Base-by-base conservation (phyloP, 2,113 vertebrate species). In the Calidris pugnax region DNA sequence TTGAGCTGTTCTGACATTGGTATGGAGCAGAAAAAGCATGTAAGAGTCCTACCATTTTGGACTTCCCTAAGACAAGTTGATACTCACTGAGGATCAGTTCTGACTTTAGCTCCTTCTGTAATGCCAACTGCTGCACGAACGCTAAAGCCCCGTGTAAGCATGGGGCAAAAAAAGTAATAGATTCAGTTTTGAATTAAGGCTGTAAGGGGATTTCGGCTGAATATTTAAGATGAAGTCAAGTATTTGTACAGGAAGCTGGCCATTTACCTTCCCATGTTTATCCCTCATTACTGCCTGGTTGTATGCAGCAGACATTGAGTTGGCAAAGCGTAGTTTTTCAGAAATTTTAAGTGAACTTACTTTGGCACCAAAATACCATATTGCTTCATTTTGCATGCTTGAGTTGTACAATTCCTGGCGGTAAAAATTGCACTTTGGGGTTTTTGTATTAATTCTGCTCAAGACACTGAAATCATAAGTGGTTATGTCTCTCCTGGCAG, bases 371-470 rank as follows among this genome's bases (percentile, higher is more conserved):
- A 76, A 90, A 85, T 75, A 77, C 57, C 43, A 50, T 80, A 83
- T 95, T 97, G 82, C 90, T 97, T 97, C 93, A 96, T 96, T 96
- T 93, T 85, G 85, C 91, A 96, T 81, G 93, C 90, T 87, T 83
- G 66, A 95, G 18, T 59, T 93, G 60, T 85, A 92, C 85, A 94
- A 21, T 95, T 97, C 87, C 95, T 97, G 96, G 93, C 6, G 24
- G 73, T 72, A 90, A 92, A 95, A 96, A 66, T 37, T 85, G 55
- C 51, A 27, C 85, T 85, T 87, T 64, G 12, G 20, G 37, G 2
- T 12, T 94, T 96, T 87, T 62, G 7, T 24, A 78, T 94, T 91
- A 37, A 8, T 89, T 94, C 89, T 87, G 24, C 71, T 96, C 79
- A 72, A 82, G 72, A 84, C 59, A 48, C 33, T 87, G 76, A 90